phyloP scores from a whole-genome alignment of 2,888 invertebrate species.

The Cantharis rustica region DNA sequence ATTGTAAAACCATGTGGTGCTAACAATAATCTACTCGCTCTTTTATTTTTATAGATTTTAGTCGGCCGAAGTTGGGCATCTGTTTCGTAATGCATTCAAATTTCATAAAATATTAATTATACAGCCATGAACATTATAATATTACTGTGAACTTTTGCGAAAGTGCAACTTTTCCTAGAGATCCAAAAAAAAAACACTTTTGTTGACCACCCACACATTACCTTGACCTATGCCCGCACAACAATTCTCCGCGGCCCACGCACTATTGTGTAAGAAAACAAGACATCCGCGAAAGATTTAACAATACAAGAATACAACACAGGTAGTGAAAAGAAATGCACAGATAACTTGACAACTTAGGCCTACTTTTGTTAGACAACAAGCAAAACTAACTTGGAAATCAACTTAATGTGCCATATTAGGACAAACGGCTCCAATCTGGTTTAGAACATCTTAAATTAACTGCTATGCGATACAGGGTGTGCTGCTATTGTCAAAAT shows the following conservation, averaged over 20 bases:
- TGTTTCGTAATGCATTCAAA: not conserved
- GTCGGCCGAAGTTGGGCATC: slow-evolving; percentile 6
- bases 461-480: not conserved
- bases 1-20: slow-evolving; percentile 13
- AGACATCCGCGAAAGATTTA: not conserved
- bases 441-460: slow-evolving; percentile 29
- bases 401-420: slow-evolving; percentile 50
- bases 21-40: slow-evolving; percentile 5
- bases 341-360: slow-evolving; percentile 11
- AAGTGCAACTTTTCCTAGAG: not conserved
- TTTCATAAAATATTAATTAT: not conserved
- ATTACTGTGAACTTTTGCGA: not conserved
- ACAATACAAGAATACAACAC: not conserved
- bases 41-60: slow-evolving; percentile 15
- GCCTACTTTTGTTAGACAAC: slow-evolving; percentile 21
- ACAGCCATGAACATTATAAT: not conserved
- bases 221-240: slow-evolving; percentile 27
- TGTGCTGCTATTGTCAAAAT: not conserved
- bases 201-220: slow-evolving; percentile 12
- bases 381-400: slow-evolving; percentile 39
- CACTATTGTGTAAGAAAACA: slow-evolving; percentile 23
- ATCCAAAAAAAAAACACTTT: not conserved
- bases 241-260: slow-evolving; percentile 16
- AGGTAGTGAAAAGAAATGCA: slow-evolving; percentile 1
- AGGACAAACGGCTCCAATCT: slow-evolving; percentile 41